Percentiles rank a stretch among this genome's conserved stretches.
phyloP scores from a whole-genome alignment of 2,888 invertebrate species.

The Vesta saturnalis region DNA sequence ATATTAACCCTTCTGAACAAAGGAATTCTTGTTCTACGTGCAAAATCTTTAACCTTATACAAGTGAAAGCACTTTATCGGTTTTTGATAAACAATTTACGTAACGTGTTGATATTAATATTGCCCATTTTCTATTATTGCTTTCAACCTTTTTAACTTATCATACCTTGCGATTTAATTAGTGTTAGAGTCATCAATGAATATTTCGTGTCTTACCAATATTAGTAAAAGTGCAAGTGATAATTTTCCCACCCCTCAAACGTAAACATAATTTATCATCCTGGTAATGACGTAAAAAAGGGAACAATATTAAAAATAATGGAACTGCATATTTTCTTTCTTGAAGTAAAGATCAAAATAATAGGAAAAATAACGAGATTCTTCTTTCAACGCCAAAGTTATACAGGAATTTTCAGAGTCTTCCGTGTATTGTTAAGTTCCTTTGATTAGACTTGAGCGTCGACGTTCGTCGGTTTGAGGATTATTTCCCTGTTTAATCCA shows the following conservation, averaged over 20 bases:
- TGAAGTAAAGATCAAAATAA: conserved; percentile 18
- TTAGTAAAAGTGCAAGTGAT: conserved; percentile 21
- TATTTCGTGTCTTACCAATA: conserved; percentile 19
- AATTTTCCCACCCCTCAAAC: conserved; percentile 20
- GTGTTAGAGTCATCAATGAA: conserved; percentile 13
- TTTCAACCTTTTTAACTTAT: too few relatives aligned
- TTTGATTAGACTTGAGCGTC: conserved; percentile 34
- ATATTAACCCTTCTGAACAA: conserved; percentile 29
- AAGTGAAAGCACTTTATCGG: conserved; percentile 17
- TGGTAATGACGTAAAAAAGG: conserved; percentile 1
- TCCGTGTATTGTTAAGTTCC: conserved; percentile 33
- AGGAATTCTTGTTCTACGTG: conserved; percentile 25
- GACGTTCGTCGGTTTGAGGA: conserved; percentile 23
- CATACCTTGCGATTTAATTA: too few relatives aligned
- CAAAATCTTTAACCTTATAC: conserved; percentile 14
- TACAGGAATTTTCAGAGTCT: conserved; percentile 28
- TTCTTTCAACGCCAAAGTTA: conserved; percentile 10
- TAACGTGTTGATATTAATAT: too few relatives aligned
- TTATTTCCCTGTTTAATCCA: conserved; percentile 33
- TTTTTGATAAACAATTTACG: conserved; percentile 3
- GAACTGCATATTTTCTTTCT: conserved; percentile 1
- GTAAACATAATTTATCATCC: neutral
- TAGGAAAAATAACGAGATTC: conserved; percentile 27
- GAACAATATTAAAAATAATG: neutral
- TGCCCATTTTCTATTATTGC: too few relatives aligned